Evolutionary conservation across 2,113 vertebrate species (phyloP), one percentile per base, ranked within the genome.

Genomic region (Pleuronectes platessa): DNA sequence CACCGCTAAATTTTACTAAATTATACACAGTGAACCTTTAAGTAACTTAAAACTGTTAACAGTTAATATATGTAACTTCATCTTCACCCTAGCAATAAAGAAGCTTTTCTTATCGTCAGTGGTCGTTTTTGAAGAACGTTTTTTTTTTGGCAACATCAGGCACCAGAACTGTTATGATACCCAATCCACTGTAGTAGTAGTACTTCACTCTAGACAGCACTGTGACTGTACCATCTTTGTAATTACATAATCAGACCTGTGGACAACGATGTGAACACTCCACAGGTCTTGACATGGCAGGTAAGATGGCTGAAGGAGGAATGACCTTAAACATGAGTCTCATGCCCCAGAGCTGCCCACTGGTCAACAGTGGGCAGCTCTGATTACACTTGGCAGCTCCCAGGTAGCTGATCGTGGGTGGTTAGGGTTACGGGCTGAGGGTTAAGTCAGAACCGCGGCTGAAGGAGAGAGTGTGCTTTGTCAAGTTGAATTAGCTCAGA

Each of bases 351-450:
- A 75, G 69, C 69, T 74, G 60, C 40, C 69, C 71, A 47, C 81
- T 35, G 56, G 26, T 37, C 21, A 45, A 26, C 40, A 35, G 74
- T 10, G 12, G 37, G 56, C 5, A 5, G 1, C 37, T 78, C 49
- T 76, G 64, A 79, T 76, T 76, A 20, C 35, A 77, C 12, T 3
- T n/a, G 73, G 68, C 79, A 72, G 73, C 78, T 79, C 65, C 49
- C 60, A 73, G 26, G 37, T 42, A 23, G 84, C 66, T 62, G 49
- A 23, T 37, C 17, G 26, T 4, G 23, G 70, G 67, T 35, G 74
- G 74, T 21, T n/a, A 23, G 27, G 53, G 42, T 76, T 24, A 68
- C 27, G 40, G 51, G 24, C n/a, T 47, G 47, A 76, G 45, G 6
- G 15, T 49, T 1, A 53, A 55, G 27, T 70, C 37, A 37, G 8